These are phyloP conservation scores for Eulacestoma nigropectus DNA, from an alignment of 2,113 vertebrate genomes.

Conservation along the genomic window DNA sequence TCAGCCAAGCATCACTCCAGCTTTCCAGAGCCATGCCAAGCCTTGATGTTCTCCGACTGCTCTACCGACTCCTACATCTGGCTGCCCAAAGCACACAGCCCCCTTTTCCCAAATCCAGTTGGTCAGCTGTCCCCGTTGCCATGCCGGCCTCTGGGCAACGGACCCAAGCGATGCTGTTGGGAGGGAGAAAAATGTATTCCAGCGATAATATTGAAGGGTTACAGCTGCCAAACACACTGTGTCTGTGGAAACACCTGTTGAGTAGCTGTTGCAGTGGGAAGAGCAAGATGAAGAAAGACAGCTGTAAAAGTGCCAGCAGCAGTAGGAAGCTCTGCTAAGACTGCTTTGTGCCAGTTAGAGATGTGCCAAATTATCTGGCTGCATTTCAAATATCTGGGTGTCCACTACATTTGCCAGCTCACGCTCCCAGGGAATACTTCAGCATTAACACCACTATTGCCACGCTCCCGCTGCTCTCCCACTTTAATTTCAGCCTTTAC, in stretches of 20 bases:
- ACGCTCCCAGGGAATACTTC: slow-evolving; percentile 65
- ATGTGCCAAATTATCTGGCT: slow-evolving; percentile 76
- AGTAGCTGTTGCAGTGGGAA: slow-evolving; percentile 58
- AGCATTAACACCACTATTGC: slow-evolving; percentile 61
- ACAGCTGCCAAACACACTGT: slow-evolving; percentile 72
- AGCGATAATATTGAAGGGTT: slow-evolving; percentile 68
- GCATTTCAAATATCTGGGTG: slow-evolving; percentile 77
- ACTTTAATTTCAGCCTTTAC: neutral
- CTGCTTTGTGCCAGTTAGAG: slow-evolving; percentile 70
- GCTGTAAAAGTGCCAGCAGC: slow-evolving; percentile 75
- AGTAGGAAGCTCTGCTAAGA: slow-evolving; percentile 72
- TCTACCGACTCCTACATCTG: neutral
- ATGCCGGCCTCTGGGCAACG: slow-evolving; percentile 35
- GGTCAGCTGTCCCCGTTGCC: slow-evolving; percentile 43
- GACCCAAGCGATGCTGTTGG: neutral
- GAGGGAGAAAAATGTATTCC: slow-evolving; percentile 63
- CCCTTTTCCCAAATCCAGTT: slow-evolving; percentile 15
- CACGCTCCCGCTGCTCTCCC: slow-evolving; percentile 11
- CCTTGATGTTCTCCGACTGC: neutral
- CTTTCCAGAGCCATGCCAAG: neutral
- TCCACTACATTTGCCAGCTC: slow-evolving; percentile 71
- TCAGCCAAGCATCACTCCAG: neutral
- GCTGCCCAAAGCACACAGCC: neutral
- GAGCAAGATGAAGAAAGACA: slow-evolving; percentile 77
- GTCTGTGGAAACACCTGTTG: slow-evolving; percentile 81